A percentile compares a stretch with the other conserved stretches of the same genome.
Evolutionary conservation across 1,140 invertebrate species (phyloP).

Genomic region (Drosophila pandora): DNA sequence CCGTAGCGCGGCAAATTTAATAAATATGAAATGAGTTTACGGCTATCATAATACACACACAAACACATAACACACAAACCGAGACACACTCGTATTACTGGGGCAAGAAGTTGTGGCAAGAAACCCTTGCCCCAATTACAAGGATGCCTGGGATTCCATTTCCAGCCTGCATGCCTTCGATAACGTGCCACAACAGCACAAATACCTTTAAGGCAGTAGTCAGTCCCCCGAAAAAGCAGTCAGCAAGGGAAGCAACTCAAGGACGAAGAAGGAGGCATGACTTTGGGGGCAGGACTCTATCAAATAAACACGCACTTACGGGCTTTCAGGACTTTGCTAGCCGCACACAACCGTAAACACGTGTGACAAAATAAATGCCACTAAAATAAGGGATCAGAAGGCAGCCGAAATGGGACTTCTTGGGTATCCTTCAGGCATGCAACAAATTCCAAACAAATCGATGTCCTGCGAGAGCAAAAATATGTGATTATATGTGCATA

Average conservation of each 20-base stretch:
- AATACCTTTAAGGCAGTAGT: constrained; percentile 60
- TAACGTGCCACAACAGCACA: constrained; percentile 59
- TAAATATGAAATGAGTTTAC: constrained; percentile 78
- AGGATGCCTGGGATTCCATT: constrained; percentile 36
- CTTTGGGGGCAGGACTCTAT: constrained; percentile 26
- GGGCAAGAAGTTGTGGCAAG: neutral
- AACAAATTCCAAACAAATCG: constrained; percentile 77
- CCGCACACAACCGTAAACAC: constrained; percentile 46
- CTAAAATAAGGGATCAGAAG: constrained; percentile 64
- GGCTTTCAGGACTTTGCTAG: constrained; percentile 56
- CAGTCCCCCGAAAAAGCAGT: constrained; percentile 32
- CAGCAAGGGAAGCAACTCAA: too few relatives aligned
- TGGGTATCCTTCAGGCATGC: constrained; percentile 64
- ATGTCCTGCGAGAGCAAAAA: constrained; percentile 48
- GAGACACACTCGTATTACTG: constrained; percentile 6
- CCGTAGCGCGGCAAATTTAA: constrained; percentile 70
- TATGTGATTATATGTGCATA: constrained; percentile 76
- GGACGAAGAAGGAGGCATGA: neutral
- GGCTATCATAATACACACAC: constrained; percentile 46
- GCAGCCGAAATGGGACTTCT: constrained; percentile 17
- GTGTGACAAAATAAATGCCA: constrained; percentile 79
- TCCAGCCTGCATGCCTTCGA: constrained; percentile 57
- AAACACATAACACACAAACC: constrained; percentile 29
- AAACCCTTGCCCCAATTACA: constrained; percentile 73
- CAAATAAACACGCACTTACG: constrained; percentile 77